A percentile compares a stretch with the other conserved stretches of the same genome.
These are phyloP conservation scores for Yoshiicerus persimilis DNA, from an alignment of 1,140 invertebrate species.

Conservation along the genomic window DNA sequence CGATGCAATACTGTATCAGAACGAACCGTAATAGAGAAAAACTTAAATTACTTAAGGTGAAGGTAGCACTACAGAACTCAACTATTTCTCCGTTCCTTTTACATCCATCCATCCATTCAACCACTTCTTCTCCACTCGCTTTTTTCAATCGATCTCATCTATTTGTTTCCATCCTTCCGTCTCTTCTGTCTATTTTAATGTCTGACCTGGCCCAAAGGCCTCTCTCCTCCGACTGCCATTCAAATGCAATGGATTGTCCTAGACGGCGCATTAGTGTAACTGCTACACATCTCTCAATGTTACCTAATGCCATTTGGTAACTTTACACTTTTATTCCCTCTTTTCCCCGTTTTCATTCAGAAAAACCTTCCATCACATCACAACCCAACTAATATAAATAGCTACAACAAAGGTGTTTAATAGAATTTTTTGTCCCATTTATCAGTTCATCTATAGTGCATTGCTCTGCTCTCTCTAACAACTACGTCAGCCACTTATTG, in stretches of 20 bases:
- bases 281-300: background rate
- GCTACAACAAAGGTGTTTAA: background rate
- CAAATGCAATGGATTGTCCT: background rate
- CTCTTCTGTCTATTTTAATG: background rate
- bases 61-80: background rate
- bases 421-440: background rate
- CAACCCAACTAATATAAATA: background rate
- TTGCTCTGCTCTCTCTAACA: background rate
- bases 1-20: background rate
- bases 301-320: background rate
- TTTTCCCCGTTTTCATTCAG: background rate
- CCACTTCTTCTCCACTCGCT: background rate
- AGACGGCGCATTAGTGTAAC: background rate
- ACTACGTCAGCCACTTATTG: no score
- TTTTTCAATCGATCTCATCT: background rate
- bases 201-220: background rate
- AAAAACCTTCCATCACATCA: background rate
- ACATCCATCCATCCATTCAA: background rate
- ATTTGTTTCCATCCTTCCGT: background rate
- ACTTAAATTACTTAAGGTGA: background rate
- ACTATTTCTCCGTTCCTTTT: background rate
- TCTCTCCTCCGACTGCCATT: background rate
- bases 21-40: background rate
- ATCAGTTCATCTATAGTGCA: conserved; percentile 7
- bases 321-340: background rate